phyloP scores from a whole-genome alignment of 2,797 vertebrate species.

The Chaetodon trifasciatus region DNA sequence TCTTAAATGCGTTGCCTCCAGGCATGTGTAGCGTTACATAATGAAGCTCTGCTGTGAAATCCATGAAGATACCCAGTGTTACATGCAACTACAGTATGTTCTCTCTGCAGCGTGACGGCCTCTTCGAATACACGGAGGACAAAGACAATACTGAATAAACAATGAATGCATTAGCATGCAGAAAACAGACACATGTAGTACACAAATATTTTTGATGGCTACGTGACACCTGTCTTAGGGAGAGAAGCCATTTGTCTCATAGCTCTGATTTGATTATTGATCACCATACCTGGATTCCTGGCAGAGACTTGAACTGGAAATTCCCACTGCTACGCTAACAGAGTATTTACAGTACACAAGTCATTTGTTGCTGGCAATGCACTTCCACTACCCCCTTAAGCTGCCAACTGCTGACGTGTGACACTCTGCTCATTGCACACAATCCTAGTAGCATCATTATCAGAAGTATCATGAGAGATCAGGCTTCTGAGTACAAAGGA shows the following conservation, averaged over 20 bases:
- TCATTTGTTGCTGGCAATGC: constrained; percentile 44
- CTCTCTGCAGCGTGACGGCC: constrained; percentile 36
- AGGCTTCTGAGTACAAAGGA: constrained; percentile 29
- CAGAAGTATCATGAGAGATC: constrained; percentile 25
- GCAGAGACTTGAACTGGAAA: constrained; percentile 34
- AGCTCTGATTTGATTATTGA: constrained; percentile 39
- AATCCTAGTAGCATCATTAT: constrained; percentile 37
- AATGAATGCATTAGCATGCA: background rate
- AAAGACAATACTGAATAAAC: constrained; percentile 46
- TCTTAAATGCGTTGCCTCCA: constrained; percentile 63
- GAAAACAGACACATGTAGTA: background rate
- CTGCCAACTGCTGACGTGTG: constrained; percentile 55
- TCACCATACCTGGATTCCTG: constrained; percentile 40
- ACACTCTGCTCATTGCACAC: constrained; percentile 31
- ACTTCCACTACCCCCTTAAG: constrained; percentile 29
- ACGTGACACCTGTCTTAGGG: constrained; percentile 1
- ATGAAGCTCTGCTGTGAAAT: constrained; percentile 60
- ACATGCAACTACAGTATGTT: constrained; percentile 52
- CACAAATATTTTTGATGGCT: constrained; percentile 19
- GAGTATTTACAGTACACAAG: constrained; percentile 45
- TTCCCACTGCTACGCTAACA: constrained; percentile 26
- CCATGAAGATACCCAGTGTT: constrained; percentile 40
- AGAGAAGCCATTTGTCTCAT: background rate
- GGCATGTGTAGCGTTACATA: constrained; percentile 70
- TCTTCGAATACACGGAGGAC: constrained; percentile 40